Conservation (phyloP, 2,888 invertebrate genomes). For the Heliothis peltigera region DNA sequence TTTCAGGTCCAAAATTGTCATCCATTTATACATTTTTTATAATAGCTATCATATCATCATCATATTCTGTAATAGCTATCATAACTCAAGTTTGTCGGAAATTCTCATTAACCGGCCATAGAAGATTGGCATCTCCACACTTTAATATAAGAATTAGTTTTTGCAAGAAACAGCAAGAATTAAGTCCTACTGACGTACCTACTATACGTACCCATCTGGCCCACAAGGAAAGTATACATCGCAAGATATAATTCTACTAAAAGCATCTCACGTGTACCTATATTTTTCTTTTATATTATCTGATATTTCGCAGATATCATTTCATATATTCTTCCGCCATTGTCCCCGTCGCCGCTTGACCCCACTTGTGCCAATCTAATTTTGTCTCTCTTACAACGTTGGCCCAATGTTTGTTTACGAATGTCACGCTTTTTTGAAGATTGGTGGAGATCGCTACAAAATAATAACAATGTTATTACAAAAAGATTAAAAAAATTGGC, state of each 20-base stretch:
- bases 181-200: not conserved
- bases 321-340: slow-evolving; percentile 76
- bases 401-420: slow-evolving; percentile 65
- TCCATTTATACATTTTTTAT: too few relatives aligned
- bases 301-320: slow-evolving; percentile 73
- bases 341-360: slow-evolving; percentile 82
- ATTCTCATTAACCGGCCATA: too few relatives aligned
- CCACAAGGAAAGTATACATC: not conserved
- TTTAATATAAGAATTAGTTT: too few relatives aligned
- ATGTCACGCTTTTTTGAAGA: slow-evolving; percentile 7
- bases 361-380: slow-evolving; percentile 87
- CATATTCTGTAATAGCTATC: too few relatives aligned
- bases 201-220: too few relatives aligned
- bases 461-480: too few relatives aligned
- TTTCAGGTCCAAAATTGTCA: too few relatives aligned
- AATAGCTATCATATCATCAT: too few relatives aligned
- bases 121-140: too few relatives aligned
- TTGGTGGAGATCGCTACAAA: not conserved
- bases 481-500: too few relatives aligned
- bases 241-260: slow-evolving; percentile 44
- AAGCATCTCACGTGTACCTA: slow-evolving; percentile 50
- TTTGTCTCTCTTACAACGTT: slow-evolving; percentile 68
- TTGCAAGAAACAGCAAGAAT: too few relatives aligned
- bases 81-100: too few relatives aligned
- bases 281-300: slow-evolving; percentile 60